A percentile compares a stretch with the other conserved stretches of the same genome.
These are phyloP conservation scores for Prionailurus bengalensis DNA, from an alignment of 2,113 vertebrate species.

Conservation along the genomic window DNA sequence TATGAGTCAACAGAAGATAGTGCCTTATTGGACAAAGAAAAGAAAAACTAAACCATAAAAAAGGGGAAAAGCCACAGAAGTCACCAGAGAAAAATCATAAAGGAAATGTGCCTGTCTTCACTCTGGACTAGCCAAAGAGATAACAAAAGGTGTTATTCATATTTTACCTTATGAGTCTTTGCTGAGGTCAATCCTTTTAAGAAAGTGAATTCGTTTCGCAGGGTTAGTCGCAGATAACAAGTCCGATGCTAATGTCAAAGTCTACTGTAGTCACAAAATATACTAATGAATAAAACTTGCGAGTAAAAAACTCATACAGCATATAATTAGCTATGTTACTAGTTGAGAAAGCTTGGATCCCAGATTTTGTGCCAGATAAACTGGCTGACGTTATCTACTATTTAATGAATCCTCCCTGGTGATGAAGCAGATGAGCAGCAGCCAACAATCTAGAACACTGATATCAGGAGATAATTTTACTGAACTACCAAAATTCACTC, in stretches of 20 bases:
- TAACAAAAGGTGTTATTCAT: neutral
- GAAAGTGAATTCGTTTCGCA: neutral
- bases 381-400: slow-evolving; percentile 14
- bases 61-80: neutral
- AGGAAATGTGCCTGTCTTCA: neutral
- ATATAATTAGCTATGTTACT: neutral
- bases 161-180: neutral
- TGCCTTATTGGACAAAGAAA: neutral
- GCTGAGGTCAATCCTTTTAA: neutral
- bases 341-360: neutral
- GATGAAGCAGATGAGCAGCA: neutral
- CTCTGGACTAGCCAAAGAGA: neutral
- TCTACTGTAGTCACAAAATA: neutral
- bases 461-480: slow-evolving; percentile 2
- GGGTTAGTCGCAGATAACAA: neutral
- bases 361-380: slow-evolving; percentile 2
- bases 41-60: neutral
- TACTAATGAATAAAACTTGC: slow-evolving; percentile 4
- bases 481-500: neutral
- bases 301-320: neutral
- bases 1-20: neutral
- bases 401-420: neutral
- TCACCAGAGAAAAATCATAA: neutral
- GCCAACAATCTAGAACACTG: neutral
- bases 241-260: neutral